A percentile compares a stretch with the other conserved stretches of the same genome.
Evolutionary conservation across 2,797 vertebrate species (phyloP).

Genomic region (Aselliscus stoliczkanus): DNA sequence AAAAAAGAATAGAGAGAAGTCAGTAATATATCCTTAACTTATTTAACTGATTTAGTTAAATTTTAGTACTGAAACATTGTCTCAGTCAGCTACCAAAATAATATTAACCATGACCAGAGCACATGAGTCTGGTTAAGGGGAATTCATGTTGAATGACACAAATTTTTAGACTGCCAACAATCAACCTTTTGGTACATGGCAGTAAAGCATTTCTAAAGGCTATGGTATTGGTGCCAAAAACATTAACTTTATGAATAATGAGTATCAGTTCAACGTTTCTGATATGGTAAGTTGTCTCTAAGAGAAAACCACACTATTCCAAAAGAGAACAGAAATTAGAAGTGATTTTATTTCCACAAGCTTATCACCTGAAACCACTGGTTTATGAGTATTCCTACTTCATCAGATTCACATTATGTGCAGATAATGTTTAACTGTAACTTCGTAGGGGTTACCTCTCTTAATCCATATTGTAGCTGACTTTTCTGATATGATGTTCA

Average conservation of each 20-base stretch:
- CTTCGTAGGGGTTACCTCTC: background rate
- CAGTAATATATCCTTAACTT: background rate
- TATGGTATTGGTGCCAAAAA: background rate
- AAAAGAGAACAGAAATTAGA: background rate
- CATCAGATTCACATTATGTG: background rate
- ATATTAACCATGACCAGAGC: background rate
- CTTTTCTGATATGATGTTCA: background rate
- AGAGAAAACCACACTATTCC: background rate
- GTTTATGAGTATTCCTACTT: background rate
- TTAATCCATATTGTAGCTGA: background rate
- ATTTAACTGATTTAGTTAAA: background rate
- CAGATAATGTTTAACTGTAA: background rate
- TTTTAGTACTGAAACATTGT: background rate
- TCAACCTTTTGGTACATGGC: background rate
- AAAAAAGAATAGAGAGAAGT: no score
- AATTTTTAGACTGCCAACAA: background rate
- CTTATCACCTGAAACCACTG: background rate
- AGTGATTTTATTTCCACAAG: background rate
- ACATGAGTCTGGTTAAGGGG: background rate
- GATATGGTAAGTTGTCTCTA: background rate
- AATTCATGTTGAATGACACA: background rate
- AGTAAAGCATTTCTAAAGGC: background rate
- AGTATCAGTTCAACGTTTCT: background rate
- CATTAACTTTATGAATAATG: background rate
- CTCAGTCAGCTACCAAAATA: background rate